These are phyloP conservation scores for Lingula anatina DNA, from an alignment of 2,888 invertebrate genomes.

Conservation along the genomic window DNA sequence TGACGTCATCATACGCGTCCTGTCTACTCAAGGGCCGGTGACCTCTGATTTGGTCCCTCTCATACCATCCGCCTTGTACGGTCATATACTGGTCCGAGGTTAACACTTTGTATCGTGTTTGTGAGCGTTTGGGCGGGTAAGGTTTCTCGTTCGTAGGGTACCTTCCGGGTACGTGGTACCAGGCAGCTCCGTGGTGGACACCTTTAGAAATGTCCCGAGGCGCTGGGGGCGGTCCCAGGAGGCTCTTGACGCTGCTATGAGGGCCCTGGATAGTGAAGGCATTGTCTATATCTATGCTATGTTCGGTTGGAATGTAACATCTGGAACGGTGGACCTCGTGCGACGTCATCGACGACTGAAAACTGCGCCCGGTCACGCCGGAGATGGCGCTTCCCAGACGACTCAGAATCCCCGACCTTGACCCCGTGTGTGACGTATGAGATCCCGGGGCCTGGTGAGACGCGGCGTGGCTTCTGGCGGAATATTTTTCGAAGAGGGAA, in stretches of 20 bases:
- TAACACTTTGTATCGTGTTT: too few relatives aligned
- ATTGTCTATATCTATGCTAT: constrained; percentile 24
- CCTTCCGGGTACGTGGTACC: constrained; percentile 46
- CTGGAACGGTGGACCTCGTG: constrained; percentile 17
- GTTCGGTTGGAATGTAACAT: constrained; percentile 24
- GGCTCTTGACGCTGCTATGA: constrained; percentile 25
- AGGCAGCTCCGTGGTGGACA: constrained; percentile 37
- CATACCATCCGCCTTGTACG: too few relatives aligned
- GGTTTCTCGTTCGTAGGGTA: constrained; percentile 27
- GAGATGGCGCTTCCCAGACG: constrained; percentile 16
- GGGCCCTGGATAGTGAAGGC: constrained; percentile 31
- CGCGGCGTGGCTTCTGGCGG: too few relatives aligned
- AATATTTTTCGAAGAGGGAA: too few relatives aligned
- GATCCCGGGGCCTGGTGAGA: too few relatives aligned
- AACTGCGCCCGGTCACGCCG: constrained; percentile 13
- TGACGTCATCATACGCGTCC: too few relatives aligned
- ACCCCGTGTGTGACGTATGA: too few relatives aligned
- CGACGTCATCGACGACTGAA: constrained; percentile 12
- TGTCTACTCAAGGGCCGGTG: too few relatives aligned
- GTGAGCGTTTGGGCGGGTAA: constrained; percentile 27
- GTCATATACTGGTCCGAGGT: too few relatives aligned
- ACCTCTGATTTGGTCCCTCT: too few relatives aligned
- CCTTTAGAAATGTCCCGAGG: constrained; percentile 17
- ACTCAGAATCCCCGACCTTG: constrained; percentile 21
- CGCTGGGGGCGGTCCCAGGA: constrained; percentile 21